Base-by-base conservation (phyloP, 2,797 vertebrate genomes). In the Anas acuta region DNA sequence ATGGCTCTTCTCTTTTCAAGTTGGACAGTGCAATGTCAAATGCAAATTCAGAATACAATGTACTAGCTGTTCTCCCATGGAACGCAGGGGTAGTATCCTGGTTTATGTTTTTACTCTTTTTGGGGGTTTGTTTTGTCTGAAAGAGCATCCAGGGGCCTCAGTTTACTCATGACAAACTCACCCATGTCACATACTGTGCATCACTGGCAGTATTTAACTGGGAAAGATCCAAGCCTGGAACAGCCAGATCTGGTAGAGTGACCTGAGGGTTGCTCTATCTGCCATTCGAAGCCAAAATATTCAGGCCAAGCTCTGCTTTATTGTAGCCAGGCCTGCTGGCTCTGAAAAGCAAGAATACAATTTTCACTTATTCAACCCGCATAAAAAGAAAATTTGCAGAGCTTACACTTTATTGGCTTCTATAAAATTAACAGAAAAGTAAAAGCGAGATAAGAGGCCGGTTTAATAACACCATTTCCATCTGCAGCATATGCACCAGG, bases 371-470 rank as follows among this genome's bases (percentile, higher is more conserved):
- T 35, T 72, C 47, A 84, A 49, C 26, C 10, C 61, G 45, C 22
- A 77, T 37, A 32, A 90, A 60, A 94, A 76, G 20, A 67, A 87
- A 87, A 83, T 25, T 35, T 75, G 75, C 54, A 83, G 62, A 56
- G 19, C 30, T 92, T 71, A 72, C 3, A 22, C 26, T 94, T 95
- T 83, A 96, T 35, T 77, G 21, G 72, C 19, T 57, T 70, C 92
- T 41, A 93, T 91, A 92, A 94, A 95, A 95, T 94, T 95, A 96
- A 75, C 88, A 94, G 91, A 92, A 96, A 95, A 95, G 83, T 83
- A 80, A 56, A 94, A 93, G 75, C 9, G 26, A 96, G 90, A 96
- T 80, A 95, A 89, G 61, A 92, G n/a, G n/a, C 61, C 69, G 19
- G 11, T 94, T 91, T 89, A 97, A 60, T 57, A 93, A 64, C 17